phyloP scores from a whole-genome alignment of 2,113 vertebrate species.

The Lates calcarifer region DNA sequence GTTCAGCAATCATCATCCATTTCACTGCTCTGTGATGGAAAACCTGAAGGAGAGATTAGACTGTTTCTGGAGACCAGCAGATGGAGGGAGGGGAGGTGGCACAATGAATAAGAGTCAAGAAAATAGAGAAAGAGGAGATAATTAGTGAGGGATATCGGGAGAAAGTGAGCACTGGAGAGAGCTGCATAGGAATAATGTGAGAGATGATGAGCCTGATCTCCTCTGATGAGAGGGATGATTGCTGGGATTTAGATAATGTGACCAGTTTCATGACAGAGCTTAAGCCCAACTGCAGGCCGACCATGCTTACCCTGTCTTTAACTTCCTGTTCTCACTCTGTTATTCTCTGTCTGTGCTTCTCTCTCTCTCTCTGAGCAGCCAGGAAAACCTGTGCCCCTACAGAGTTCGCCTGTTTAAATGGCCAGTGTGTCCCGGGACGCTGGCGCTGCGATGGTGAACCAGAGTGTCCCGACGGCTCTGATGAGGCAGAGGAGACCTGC shows the following conservation, averaged over 20 bases:
- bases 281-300: not conserved
- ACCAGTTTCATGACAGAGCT: conserved; percentile 25
- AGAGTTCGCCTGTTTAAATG: conserved; percentile 94
- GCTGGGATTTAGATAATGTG: conserved; percentile 44
- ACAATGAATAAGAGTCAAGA: conserved; percentile 36
- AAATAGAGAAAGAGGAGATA: conserved; percentile 44
- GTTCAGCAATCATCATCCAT: conserved; percentile 45
- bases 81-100: conserved; percentile 14
- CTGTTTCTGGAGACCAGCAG: conserved; percentile 33
- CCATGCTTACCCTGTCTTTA: not conserved
- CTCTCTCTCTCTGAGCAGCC: conserved; percentile 67
- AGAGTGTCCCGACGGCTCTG: conserved; percentile 93
- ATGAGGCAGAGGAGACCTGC: conserved; percentile 92
- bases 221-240: conserved; percentile 38
- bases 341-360: conserved; percentile 26
- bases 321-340: conserved; percentile 14
- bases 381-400: conserved; percentile 91
- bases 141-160: conserved; percentile 43
- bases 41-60: conserved; percentile 60
- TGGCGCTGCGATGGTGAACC: conserved; percentile 97
- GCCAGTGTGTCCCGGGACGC: conserved; percentile 92
- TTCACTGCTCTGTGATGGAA: conserved; percentile 47
- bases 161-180: conserved; percentile 8
- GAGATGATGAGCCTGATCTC: conserved; percentile 49
- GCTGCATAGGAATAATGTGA: conserved; percentile 8